Percentiles rank a stretch among this genome's conserved stretches.
phyloP scores from a whole-genome alignment of 2,888 invertebrate species.

The Scrobipalpa costella region DNA sequence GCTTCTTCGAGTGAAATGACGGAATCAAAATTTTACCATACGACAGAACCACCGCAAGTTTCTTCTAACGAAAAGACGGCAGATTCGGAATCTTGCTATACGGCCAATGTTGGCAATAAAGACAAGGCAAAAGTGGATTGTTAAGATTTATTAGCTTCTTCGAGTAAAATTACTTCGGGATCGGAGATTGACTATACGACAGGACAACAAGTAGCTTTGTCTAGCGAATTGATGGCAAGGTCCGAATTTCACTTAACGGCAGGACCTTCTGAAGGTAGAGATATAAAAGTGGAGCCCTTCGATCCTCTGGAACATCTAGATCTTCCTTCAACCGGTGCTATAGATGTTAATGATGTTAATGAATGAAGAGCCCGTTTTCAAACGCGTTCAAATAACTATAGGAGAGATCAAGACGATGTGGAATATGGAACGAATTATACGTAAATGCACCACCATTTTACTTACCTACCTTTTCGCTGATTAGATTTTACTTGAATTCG shows the following conservation, averaged over 20 bases:
- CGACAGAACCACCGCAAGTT: no score
- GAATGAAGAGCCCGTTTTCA: not conserved
- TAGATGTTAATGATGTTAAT: not conserved
- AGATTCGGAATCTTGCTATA: no score
- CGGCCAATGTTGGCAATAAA: no score
- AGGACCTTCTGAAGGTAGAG: not conserved
- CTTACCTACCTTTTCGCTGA: no score
- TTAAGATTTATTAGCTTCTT: no score
- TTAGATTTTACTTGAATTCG: no score
- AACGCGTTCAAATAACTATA: not conserved
- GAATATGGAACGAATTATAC: constrained; percentile 11
- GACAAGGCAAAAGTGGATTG: no score
- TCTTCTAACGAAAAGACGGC: no score
- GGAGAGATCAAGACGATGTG: not conserved
- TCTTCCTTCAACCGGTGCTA: not conserved
- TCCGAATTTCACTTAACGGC: not conserved
- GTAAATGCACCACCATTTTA: not conserved
- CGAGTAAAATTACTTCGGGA: no score
- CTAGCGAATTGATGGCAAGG: not conserved
- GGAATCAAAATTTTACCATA: no score
- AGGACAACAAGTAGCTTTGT: not conserved
- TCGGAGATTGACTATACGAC: no score
- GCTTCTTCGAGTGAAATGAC: no score
- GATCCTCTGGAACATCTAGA: not conserved
- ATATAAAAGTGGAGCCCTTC: not conserved